Base-by-base conservation (phyloP, 2,888 invertebrate genomes). In the Eupithecia tripunctaria region DNA sequence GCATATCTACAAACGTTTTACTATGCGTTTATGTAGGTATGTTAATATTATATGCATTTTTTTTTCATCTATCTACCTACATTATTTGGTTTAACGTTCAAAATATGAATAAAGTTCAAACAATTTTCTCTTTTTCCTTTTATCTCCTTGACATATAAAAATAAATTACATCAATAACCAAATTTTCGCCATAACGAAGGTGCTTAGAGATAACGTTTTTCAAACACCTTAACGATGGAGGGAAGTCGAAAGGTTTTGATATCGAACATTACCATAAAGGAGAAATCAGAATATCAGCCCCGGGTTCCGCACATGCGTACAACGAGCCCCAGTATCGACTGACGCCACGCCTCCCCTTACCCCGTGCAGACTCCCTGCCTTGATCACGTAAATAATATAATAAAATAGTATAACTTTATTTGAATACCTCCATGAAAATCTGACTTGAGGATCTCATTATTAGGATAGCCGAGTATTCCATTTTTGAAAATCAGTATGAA, bases 271-370 rank as follows among this genome's bases (percentile, higher is more conserved):
- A 92, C 86, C 88, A 91, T 90, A 91, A 91, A 90, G 84, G 88
- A 89, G 88, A 89, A 91, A 93, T 92, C 91, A 88, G 89, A 91
- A 92, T 90, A 91, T 89, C 88, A 88, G 84, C 79, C 82, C 81
- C 80, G 73, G 82, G 84, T 81, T 90, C 89, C 89, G 94, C 93
- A 90, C 94, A 93, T 94, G 94, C 94, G 94, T 88, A 89, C 70
- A 79, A 77, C 70, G 67, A 70, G 68, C 72, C 27, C 27, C 76
- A 78, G 81, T 94, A 94, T 94, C 90, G 94, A 94, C 89, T 84
- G 77, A 72, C 63, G 71, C 73, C 73, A 72, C 75, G 74, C 76
- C 70, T 68, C 76, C 68, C 76, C 70, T 71, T 78, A 79, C 77
- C 80, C 78, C 87, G 91, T 91, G 90, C 93, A 93, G 89, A 81